Evolutionary conservation across 2,797 vertebrate genomes (phyloP).

Genomic region (Bucorvus abyssinicus): DNA sequence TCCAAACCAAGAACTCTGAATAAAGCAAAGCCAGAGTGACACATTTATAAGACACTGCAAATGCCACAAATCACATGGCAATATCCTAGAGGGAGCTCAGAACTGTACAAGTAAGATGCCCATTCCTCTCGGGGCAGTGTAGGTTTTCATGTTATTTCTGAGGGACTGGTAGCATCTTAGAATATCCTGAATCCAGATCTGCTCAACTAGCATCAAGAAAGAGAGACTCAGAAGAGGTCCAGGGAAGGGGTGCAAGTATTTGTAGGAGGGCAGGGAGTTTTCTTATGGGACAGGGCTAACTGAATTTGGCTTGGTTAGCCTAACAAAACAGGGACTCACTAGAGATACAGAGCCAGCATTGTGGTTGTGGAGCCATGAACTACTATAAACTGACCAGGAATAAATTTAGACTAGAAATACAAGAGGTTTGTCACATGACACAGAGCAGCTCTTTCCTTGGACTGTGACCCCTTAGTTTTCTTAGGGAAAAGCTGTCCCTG

Average conservation of each 20-base stretch:
- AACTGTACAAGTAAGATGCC: background rate
- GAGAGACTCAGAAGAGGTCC: background rate
- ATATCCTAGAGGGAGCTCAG: background rate
- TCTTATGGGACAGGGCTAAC: background rate
- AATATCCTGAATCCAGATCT: background rate
- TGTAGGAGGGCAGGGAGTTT: background rate
- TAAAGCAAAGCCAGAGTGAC: background rate
- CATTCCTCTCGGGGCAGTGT: background rate
- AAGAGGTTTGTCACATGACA: slow-evolving; percentile 21
- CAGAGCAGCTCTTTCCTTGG: background rate
- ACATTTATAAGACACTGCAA: rapidly evolving
- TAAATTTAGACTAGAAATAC: slow-evolving; percentile 41
- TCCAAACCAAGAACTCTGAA: background rate
- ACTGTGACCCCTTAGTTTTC: slow-evolving; percentile 7
- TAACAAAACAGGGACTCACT: background rate
- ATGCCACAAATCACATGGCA: background rate
- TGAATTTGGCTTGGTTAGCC: background rate
- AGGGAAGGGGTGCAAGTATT: background rate
- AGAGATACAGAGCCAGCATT: slow-evolving; percentile 36
- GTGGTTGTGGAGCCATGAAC: background rate
- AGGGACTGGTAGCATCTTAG: background rate
- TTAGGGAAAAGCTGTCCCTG: background rate
- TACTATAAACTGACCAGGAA: slow-evolving; percentile 46
- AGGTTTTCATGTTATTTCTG: background rate
- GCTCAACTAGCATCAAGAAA: background rate